Evolutionary conservation across 2,888 invertebrate species (phyloP).

Genomic region (Erebia palarica): DNA sequence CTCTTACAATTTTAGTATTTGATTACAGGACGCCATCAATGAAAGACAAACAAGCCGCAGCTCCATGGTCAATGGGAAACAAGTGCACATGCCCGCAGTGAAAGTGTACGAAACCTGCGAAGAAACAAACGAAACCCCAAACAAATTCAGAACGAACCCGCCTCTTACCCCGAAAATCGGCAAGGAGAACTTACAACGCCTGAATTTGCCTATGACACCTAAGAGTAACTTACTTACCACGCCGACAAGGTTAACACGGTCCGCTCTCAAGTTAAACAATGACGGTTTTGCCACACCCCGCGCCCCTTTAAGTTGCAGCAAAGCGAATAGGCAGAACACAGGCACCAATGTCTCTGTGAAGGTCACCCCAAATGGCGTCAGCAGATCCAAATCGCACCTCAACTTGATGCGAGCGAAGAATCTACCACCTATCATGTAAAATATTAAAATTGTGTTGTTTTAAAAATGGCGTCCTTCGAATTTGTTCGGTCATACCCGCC

Average conservation of each 20-base stretch:
- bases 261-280: slow-evolving; percentile 64
- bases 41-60: slow-evolving; percentile 79
- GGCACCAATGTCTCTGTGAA: slow-evolving; percentile 51
- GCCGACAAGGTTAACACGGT: slow-evolving; percentile 67
- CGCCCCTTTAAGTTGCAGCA: slow-evolving; percentile 66
- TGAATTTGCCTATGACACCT: slow-evolving; percentile 54
- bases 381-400: slow-evolving; percentile 70
- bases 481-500: not conserved
- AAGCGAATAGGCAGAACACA: slow-evolving; percentile 64
- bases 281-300: slow-evolving; percentile 73
- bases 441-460: not conserved
- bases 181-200: slow-evolving; percentile 67
- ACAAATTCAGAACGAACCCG: slow-evolving; percentile 55
- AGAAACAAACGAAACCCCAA: slow-evolving; percentile 54
- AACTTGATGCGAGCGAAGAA: slow-evolving; percentile 65
- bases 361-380: slow-evolving; percentile 62
- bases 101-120: slow-evolving; percentile 47
- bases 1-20: slow-evolving; percentile 13
- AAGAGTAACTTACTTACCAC: slow-evolving; percentile 61
- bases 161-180: slow-evolving; percentile 66
- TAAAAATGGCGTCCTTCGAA: too few species aligned
- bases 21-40: slow-evolving; percentile 76
- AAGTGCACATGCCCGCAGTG: slow-evolving; percentile 45
- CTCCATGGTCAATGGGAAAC: slow-evolving; percentile 65
- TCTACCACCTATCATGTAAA: slow-evolving; percentile 67